Evolutionary conservation across 2,888 invertebrate species (phyloP), one percentile per base, ranked within the genome.

Genomic region (Drosophila kanekoi): DNA sequence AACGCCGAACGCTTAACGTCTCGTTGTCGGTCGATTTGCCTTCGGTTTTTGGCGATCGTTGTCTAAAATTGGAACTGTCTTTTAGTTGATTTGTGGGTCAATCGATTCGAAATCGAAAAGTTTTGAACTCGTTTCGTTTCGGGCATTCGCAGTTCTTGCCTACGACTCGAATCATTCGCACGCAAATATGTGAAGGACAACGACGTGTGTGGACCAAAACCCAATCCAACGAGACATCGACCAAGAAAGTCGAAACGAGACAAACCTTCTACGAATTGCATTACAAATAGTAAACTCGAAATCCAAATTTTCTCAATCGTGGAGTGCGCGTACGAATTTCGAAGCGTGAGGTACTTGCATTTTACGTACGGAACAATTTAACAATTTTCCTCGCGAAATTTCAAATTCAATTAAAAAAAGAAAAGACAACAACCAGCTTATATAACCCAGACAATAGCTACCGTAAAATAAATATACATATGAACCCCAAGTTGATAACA

Each of bases 51-150:
- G 52, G 44, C 38, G 58, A 45, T 65, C 69, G 70, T 70, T 40
- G 65, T 60, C 89, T 84, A 84, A 78, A 89, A 57, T 81, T 84
- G 75, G 87, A 73, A 48, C 65, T 74, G 77, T 76, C 78, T 61
- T 62, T 58, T 71, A 59, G 68, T 76, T 75, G 68, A 72, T 79
- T 82, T 89, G 73, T 84, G 84, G 89, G 84, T 84, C 84, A 84
- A 72, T 85, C 51, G 79, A 81, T 85, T 81, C 89, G 84, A 89
- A 71, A 80, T 79, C 85, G 86, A 85, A 86, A 86, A 86, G 89
- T 87, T 82, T 85, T 89, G 89, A 89, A 89, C 85, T 88, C 89
- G 88, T 89, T 86, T 88, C 89, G 88, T 89, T 86, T 66, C 84
- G 70, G 57, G 54, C 67, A 64, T 61, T 62, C 69, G 77, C 75